phyloP scores from a whole-genome alignment of 2,888 invertebrate genomes.

The Leptinotarsa tumamoca region DNA sequence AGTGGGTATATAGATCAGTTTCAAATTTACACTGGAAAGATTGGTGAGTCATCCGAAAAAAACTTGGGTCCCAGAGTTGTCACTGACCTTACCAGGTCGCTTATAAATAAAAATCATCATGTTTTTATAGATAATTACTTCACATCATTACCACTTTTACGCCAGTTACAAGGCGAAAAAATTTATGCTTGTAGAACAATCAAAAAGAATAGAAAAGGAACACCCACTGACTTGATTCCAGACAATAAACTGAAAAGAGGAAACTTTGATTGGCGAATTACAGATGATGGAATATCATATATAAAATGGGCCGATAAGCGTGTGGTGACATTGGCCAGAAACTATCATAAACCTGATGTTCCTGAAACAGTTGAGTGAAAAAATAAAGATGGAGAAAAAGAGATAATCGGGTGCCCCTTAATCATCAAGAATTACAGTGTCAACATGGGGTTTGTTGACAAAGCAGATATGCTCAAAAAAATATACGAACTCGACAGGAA shows the following conservation, averaged over 20 bases:
- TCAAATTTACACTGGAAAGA: slow-evolving; percentile 9
- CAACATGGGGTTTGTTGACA: slow-evolving; percentile 59
- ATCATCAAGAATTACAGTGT: slow-evolving; percentile 54
- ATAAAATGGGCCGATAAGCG: slow-evolving; percentile 11
- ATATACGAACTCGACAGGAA: slow-evolving; percentile 55
- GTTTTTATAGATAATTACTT: slow-evolving; percentile 13
- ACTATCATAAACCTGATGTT: not conserved
- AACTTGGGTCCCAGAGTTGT: slow-evolving; percentile 10
- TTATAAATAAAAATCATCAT: slow-evolving; percentile 3
- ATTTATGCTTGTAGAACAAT: slow-evolving; percentile 14
- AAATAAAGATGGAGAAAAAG: not conserved
- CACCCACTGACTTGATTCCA: not conserved
- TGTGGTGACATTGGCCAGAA: not conserved
- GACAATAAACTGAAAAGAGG: slow-evolving; percentile 17
- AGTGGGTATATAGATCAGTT: slow-evolving; percentile 13
- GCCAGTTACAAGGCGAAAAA: not conserved
- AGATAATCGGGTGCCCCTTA: slow-evolving; percentile 32
- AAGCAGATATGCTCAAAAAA: slow-evolving; percentile 53
- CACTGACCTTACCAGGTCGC: not conserved
- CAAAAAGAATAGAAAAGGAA: not conserved
- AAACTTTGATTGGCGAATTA: not conserved
- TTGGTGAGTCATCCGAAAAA: slow-evolving; percentile 1
- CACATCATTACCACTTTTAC: not conserved
- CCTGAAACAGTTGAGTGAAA: not conserved
- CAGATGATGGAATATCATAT: not conserved